phyloP scores from a whole-genome alignment of 1,140 invertebrate genomes.

The Centruroides sculpturatus region DNA sequence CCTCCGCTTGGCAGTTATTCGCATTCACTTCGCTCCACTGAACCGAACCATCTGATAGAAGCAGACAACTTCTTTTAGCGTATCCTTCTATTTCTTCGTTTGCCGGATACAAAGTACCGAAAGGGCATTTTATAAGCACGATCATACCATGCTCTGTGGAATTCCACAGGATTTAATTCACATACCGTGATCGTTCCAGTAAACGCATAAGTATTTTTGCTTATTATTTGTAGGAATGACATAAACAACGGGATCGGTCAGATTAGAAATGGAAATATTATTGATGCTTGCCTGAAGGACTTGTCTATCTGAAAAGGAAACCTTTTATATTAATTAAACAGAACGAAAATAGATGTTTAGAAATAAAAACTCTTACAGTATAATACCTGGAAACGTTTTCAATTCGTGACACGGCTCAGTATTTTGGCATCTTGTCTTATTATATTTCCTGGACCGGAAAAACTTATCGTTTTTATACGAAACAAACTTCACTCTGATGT shows the following conservation, averaged over 20 bases:
- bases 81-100: conserved; percentile 5
- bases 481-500: conserved; percentile 20
- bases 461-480: conserved; percentile 21
- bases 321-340: too few relatives aligned
- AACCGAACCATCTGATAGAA: conserved; percentile 13
- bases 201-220: conserved; percentile 29
- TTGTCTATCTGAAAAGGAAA: conserved; percentile 16
- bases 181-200: conserved; percentile 33
- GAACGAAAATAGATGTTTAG: too few relatives aligned
- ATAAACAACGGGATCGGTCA: conserved; percentile 29
- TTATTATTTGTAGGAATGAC: conserved; percentile 22
- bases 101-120: conserved; percentile 13
- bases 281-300: conserved; percentile 25
- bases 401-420: too few relatives aligned
- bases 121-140: conserved; percentile 21
- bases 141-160: conserved; percentile 19
- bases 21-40: conserved; percentile 4
- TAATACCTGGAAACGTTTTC: too few relatives aligned
- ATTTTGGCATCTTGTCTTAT: too few relatives aligned
- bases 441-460: conserved; percentile 10
- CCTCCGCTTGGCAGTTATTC: conserved; percentile 18
- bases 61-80: conserved; percentile 14
- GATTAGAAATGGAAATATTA: conserved; percentile 24
- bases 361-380: too few relatives aligned
- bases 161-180: conserved; percentile 21